A percentile compares a stretch with the other conserved stretches of the same genome.
phyloP scores from a whole-genome alignment of 2,888 invertebrate species.

The Neocrepidodera transversa region DNA sequence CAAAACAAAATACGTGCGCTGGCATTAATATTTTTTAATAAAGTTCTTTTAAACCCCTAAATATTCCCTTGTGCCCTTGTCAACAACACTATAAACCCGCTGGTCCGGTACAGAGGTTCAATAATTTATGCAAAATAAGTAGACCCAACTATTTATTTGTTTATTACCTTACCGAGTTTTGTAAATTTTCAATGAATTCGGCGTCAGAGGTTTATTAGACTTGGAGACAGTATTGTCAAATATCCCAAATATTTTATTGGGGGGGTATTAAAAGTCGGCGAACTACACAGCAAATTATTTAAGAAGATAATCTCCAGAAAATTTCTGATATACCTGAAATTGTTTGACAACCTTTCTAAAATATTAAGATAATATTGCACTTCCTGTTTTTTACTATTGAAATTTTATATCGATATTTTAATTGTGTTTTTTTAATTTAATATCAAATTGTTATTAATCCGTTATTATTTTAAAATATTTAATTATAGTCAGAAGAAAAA shows the following conservation, averaged over 20 bases:
- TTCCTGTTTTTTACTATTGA: too few relatives aligned
- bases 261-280: slow-evolving; percentile 39
- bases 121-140: slow-evolving; percentile 19
- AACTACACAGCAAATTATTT: slow-evolving; percentile 33
- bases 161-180: slow-evolving; percentile 12
- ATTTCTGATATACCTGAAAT: slow-evolving; percentile 16
- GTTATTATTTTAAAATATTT: too few relatives aligned
- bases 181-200: slow-evolving; percentile 24
- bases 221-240: slow-evolving; percentile 24
- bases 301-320: slow-evolving; percentile 30
- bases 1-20: too few relatives aligned
- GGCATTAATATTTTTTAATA: too few relatives aligned
- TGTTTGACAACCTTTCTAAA: slow-evolving; percentile 15
- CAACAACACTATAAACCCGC: slow-evolving; percentile 1
- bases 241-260: slow-evolving; percentile 37
- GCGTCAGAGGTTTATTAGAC: slow-evolving; percentile 31
- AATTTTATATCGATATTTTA: too few relatives aligned
- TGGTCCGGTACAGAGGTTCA: background rate
- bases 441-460: too few relatives aligned
- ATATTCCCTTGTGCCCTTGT: too few relatives aligned
- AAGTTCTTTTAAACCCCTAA: too few relatives aligned
- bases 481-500: too few relatives aligned
- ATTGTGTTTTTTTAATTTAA: too few relatives aligned
- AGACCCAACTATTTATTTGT: slow-evolving; percentile 11
- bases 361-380: too few relatives aligned